Evolutionary conservation across 2,888 invertebrate species (phyloP), one percentile per base, ranked within the genome.

Genomic region (Microplitis deprimator): DNA sequence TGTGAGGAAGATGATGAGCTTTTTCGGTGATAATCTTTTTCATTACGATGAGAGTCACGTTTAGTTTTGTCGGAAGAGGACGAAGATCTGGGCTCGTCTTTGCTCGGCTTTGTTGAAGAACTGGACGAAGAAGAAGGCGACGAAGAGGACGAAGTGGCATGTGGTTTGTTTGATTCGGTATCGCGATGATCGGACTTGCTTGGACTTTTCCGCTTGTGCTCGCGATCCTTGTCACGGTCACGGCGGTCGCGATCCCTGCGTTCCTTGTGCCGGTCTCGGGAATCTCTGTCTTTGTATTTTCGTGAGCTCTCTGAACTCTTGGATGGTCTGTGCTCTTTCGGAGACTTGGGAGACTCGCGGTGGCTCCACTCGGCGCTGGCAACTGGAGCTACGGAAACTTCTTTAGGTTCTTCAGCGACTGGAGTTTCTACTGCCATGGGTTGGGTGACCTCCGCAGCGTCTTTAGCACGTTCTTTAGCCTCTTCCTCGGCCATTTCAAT

Each of bases 401-500:
- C 29, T 29, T 29, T 29, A 29, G 29, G 29, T 4, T 29, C 29
- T 29, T 29, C 29, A 29, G 4, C 29, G 29, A 29, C 29, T 4
- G 29, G 29, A 29, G 29, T 29, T 29, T 29, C 29, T 29, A 29
- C 29, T 29, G 29, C 3, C 29, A 29, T 29, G 29, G 29, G 29
- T 29, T 29, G 29, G 29, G 29, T 4, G 29, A 29, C 29, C 29
- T 83, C 83, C 59, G 20, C 79, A 59, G 80, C 29, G 4, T 29
- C 29, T 29, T 29, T 29, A 29, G 29, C 29, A 29, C 29, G 80
- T 59, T 89, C 89, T 20, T 87, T 87, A 1, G 87, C 88, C 69
- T 90, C 90, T 5, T 89, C 89, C 69, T 90, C 90, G 0, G 90
- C 89, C 88, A 89, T 90, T 77, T 90, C 90, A 6, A 90, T 86